Evolutionary conservation across 2,888 invertebrate species (phyloP).

Genomic region (Leucophora obtusa): DNA sequence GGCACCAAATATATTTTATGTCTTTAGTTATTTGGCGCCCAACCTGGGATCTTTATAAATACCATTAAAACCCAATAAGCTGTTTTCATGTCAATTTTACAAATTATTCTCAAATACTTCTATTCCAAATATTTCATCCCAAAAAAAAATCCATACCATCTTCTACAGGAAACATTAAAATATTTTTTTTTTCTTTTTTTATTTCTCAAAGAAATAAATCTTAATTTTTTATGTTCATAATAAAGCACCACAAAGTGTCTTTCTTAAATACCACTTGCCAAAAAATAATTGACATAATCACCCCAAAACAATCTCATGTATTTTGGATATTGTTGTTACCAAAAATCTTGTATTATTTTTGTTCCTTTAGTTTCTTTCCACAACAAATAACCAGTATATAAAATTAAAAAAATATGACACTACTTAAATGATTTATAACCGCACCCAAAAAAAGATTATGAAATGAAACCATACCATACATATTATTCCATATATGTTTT

Average conservation of each 20-base stretch:
- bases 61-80: too few species aligned
- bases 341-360: slow-evolving; percentile 10
- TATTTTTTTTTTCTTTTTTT: slow-evolving; percentile 6
- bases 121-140: too few species aligned
- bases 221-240: slow-evolving; percentile 20
- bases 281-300: slow-evolving; percentile 63
- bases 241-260: slow-evolving; percentile 57
- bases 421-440: slow-evolving; percentile 59
- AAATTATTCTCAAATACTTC: too few species aligned
- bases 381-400: slow-evolving; percentile 21
- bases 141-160: background rate
- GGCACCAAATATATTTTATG: too few species aligned
- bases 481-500: slow-evolving; percentile 22
- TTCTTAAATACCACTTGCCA: slow-evolving; percentile 62
- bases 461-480: background rate
- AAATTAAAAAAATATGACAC: slow-evolving; percentile 57
- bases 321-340: slow-evolving; percentile 28
- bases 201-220: slow-evolving; percentile 46
- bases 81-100: too few species aligned
- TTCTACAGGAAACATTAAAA: slow-evolving; percentile 38
- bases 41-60: too few species aligned
- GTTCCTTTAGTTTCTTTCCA: background rate
- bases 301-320: slow-evolving; percentile 63
- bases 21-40: too few species aligned
- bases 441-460: slow-evolving; percentile 31